Evolutionary conservation across 2,888 invertebrate genomes (phyloP), one percentile per base, ranked within the genome.

Genomic region (Pseudeuparius sepicola): DNA sequence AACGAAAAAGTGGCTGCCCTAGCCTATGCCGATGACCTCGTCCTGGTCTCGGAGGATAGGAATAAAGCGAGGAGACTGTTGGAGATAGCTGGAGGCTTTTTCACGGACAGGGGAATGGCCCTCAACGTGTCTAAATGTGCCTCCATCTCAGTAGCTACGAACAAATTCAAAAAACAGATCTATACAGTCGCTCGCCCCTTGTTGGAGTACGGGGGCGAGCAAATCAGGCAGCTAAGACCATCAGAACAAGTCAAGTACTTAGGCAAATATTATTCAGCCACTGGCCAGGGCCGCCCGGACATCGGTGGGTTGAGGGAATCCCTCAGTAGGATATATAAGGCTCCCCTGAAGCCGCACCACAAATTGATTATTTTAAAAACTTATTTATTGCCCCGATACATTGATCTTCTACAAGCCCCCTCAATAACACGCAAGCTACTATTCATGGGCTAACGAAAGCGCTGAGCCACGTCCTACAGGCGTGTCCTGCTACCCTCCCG

Each of bases 371-470:
- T 20, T 6, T 6, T 20, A n/a, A 20, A 20, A n/a, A 20, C 7
- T 7, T 20, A 20, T n/a, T n/a, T 20, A 7, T 7, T 20, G 6
- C 20, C 20, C 7, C 6, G 20, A n/a, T 20, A 20, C 20, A n/a
- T 7, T 20, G 20, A 20, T 7, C n/a, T n/a, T 20, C n/a, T 20
- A 15, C 37, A 34, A 12, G 39, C 20, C 11, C 34, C 41, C 4
- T 17, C 16, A 7, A 23, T 44, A 3, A 41, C 34, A 10, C 4
- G n/a, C 14, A 38, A 30, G 9, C 6, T 34, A 1, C 32, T 45
- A 9, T 24, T n/a, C n/a, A n/a, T n/a, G n/a, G n/a, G n/a, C n/a
- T n/a, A n/a, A n/a, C n/a, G n/a, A n/a, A n/a, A n/a, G n/a, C 7
- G 7, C 20, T 20, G 20, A 34, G 34, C 6, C 34, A 37, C 14